Evolutionary conservation across 2,113 vertebrate species (phyloP).

Genomic region (Semnopithecus entellus): DNA sequence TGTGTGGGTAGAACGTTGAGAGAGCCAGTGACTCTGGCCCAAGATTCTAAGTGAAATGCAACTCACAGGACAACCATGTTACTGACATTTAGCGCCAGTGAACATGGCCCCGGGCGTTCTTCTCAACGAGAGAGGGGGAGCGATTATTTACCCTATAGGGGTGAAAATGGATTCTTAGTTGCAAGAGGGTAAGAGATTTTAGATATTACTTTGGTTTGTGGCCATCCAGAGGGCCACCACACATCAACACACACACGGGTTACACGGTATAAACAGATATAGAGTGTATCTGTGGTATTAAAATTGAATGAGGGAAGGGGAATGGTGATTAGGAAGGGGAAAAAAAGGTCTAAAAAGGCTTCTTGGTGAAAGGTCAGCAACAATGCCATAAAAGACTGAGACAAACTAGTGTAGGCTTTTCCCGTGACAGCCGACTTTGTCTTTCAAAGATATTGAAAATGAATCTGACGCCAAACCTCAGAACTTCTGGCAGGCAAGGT

Average conservation of each 20-base stretch:
- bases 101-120: not conserved
- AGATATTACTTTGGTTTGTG: not conserved
- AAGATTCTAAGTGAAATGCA: not conserved
- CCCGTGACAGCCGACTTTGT: not conserved
- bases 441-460: not conserved
- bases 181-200: rapidly evolving
- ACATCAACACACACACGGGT: no score
- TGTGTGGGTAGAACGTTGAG: no score
- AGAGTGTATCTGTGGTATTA: not conserved
- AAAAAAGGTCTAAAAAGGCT: not conserved
- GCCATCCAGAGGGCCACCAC: not conserved
- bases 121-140: rapidly evolving
- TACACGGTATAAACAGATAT: not conserved
- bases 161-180: not conserved
- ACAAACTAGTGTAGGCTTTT: not conserved
- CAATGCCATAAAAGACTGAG: not conserved
- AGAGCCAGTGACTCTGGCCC: not conserved
- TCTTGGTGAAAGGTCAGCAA: not conserved
- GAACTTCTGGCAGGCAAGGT: not conserved
- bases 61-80: not conserved
- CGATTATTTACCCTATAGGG: not conserved
- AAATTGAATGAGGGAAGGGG: not conserved
- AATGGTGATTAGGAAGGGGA: not conserved
- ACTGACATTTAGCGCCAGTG: not conserved
- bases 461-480: not conserved